These are phyloP conservation scores for Dendrolimus pini DNA, from an alignment of 2,888 invertebrate genomes.

Conservation along the genomic window DNA sequence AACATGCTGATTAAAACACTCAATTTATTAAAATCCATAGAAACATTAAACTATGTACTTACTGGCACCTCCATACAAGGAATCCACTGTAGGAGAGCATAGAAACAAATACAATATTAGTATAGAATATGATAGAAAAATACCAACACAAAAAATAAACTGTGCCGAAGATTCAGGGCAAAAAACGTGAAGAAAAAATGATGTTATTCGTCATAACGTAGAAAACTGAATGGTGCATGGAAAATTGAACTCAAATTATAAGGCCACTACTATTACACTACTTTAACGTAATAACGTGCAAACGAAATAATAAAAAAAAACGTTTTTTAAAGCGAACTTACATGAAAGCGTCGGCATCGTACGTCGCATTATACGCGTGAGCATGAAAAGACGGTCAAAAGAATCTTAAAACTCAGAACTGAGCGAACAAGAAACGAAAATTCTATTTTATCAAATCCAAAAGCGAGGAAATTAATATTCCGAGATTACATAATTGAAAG, in stretches of 20 bases:
- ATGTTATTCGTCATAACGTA: slow-evolving; percentile 5
- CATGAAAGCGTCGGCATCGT: slow-evolving; percentile 65
- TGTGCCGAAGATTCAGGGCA: slow-evolving; percentile 29
- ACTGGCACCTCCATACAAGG: slow-evolving; percentile 84
- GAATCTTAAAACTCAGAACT: slow-evolving; percentile 66
- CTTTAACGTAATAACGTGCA: slow-evolving; percentile 37
- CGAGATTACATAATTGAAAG: slow-evolving; percentile 39
- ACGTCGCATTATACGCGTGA: slow-evolving; percentile 55
- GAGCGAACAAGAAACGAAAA: slow-evolving; percentile 50
- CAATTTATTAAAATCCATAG: neutral
- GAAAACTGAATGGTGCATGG: slow-evolving; percentile 67
- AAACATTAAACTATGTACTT: slow-evolving; percentile 49
- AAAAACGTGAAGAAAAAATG: slow-evolving; percentile 26
- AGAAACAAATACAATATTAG: slow-evolving; percentile 60
- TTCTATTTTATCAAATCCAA: slow-evolving; percentile 42
- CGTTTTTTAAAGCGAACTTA: slow-evolving; percentile 57
- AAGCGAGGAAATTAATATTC: slow-evolving; percentile 38
- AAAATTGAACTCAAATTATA: slow-evolving; percentile 34
- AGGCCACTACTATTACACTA: slow-evolving; percentile 52
- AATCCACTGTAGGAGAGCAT: slow-evolving; percentile 80
- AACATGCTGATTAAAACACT: neutral
- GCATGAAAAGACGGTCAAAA: slow-evolving; percentile 68
- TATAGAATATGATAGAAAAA: slow-evolving; percentile 20
- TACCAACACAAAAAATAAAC: slow-evolving; percentile 29
- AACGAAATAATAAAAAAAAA: slow-evolving; percentile 45